Evolutionary conservation across 2,888 invertebrate species (phyloP), one percentile per base, ranked within the genome.

Genomic region (Phaedon cochleariae): DNA sequence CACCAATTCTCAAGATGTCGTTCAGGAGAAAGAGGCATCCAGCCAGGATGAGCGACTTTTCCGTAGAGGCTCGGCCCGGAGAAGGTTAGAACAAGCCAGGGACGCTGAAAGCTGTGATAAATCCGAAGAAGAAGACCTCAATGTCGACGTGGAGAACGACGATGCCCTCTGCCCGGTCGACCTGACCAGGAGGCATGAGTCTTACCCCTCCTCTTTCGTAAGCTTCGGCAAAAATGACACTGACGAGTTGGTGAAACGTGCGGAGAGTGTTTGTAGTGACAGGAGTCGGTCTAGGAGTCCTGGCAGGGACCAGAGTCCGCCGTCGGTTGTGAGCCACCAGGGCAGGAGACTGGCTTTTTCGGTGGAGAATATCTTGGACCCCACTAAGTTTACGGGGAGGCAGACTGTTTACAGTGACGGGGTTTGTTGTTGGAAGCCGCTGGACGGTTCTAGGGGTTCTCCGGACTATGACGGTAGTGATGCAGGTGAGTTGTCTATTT

Each of bases 311-410:
- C 73, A 70, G 26, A 79, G 79, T n/a, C n/a, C n/a, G 69, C 84
- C 83, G 77, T 83, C 83, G 79, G 81, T 79, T 62, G 78, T 77
- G 67, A 84, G 87, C 41, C 86, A 87, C 53, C 85, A 88, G 65
- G 90, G 89, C 62, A 84, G 90, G 75, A 90, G 88, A 73, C 87
- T 95, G 70, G 93, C 95, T 17, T 95, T 95, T 84, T 94, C 94
- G 4, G 95, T 95, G 20, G 95, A 95, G 85, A 95, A 95, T 80
- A 95, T 95, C 71, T 84, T 95, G 73, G 95, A 95, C 83, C 95
- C 95, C 2, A 95, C 91, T 76, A 95, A 95, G 85, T 95, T 95
- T 82, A 95, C 94, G 22, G 94, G 94, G 29, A 84, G 88, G 76
- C 84, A 84, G 69, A 80, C 81, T 60, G 80, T 81, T 70, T 82